Evolutionary conservation across 2,113 vertebrate genomes (phyloP).

Genomic region (Anhinga anhinga): DNA sequence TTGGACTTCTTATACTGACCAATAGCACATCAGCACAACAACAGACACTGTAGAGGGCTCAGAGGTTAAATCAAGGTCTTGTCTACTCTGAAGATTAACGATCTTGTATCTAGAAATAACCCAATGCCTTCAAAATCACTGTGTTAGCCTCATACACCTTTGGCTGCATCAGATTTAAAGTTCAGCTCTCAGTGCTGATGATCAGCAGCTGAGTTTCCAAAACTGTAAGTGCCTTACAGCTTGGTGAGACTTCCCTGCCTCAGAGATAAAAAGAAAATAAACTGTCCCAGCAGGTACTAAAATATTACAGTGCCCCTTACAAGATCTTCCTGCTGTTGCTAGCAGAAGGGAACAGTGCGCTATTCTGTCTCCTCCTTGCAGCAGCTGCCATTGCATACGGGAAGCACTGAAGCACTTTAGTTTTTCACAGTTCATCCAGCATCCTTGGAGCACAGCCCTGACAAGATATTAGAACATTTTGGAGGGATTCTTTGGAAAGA

Average conservation of each 20-base stretch:
- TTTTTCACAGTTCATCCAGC: neutral
- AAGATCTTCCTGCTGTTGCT: neutral
- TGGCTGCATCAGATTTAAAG: neutral
- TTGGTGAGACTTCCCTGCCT: neutral
- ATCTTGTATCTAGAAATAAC: neutral
- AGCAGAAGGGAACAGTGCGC: neutral
- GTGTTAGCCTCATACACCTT: neutral
- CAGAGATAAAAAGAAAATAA: neutral
- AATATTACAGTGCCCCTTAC: neutral
- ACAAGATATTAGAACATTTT: neutral
- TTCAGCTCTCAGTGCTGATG: neutral
- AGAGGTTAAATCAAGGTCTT: neutral
- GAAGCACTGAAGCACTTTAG: neutral
- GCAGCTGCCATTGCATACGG: neutral
- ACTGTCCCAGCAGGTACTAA: neutral
- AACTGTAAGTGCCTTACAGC: neutral
- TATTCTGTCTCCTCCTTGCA: neutral
- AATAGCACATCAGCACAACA: neutral
- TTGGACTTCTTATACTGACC: neutral
- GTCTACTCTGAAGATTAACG: neutral
- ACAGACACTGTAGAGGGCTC: neutral
- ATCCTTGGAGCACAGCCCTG: neutral
- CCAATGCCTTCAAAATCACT: neutral
- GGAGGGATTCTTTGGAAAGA: neutral
- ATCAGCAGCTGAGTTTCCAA: neutral